Evolutionary conservation across 2,113 vertebrate genomes (phyloP).

Genomic region (Prunella himalayana): DNA sequence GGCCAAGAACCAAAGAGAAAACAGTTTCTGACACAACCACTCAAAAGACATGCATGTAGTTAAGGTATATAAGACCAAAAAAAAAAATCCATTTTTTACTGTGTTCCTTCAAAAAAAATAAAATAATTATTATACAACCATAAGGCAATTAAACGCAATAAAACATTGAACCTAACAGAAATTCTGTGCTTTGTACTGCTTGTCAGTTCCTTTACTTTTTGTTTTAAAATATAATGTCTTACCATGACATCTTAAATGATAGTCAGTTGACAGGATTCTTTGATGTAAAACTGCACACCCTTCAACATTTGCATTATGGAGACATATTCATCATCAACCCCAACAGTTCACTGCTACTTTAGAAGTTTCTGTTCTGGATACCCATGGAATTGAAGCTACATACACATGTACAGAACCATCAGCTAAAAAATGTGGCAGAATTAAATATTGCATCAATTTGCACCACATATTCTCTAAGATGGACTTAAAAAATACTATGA

Average conservation of each 20-base stretch:
- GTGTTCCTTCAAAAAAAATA: background rate
- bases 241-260: background rate
- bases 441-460: background rate
- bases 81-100: background rate
- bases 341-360: background rate
- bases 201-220: background rate
- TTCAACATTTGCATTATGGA: background rate
- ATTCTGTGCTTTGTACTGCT: background rate
- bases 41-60: background rate
- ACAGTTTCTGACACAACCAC: background rate
- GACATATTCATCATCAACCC: background rate
- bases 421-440: slow-evolving; percentile 43
- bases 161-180: background rate
- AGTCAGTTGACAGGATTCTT: background rate
- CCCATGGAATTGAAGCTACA: slow-evolving; percentile 51
- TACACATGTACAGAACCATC: slow-evolving; percentile 26
- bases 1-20: background rate
- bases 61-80: background rate
- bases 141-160: background rate
- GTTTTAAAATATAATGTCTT: background rate
- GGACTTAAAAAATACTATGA: background rate
- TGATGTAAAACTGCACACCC: background rate
- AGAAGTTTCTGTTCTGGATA: slow-evolving; percentile 59
- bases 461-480: background rate
- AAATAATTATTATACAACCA: background rate